Evolutionary conservation across 2,797 vertebrate genomes (phyloP), one percentile per base, ranked within the genome.

Genomic region (Naso thynnoides): DNA sequence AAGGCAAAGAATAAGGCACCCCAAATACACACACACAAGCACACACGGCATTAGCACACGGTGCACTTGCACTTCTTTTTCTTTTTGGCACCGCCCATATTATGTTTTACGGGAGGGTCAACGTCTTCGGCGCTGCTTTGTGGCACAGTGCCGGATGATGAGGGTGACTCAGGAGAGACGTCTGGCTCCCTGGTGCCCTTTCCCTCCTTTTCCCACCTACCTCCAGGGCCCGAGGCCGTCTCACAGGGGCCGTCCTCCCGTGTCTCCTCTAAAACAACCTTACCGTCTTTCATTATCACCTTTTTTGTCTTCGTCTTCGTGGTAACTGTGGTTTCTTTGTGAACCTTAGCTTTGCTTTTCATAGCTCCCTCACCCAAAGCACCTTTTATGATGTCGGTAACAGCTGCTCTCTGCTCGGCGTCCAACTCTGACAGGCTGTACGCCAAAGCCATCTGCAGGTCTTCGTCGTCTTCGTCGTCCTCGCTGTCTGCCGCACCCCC

Each of bases 351-450:
- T 75, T 49, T 58, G 26, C 62, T n/a, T n/a, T n/a, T n/a, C n/a
- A n/a, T n/a, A n/a, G n/a, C n/a, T n/a, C n/a, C 84, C 89, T 80
- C 60, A n/a, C 53, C 88, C 90, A 77, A 86, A 78, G 91, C 95
- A 94, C 42, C 94, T 95, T 93, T 89, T 90, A 95, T 93, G 90
- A 87, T 70, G 91, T 93, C 85, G n/a, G 84, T 65, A 54, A 86
- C 77, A 44, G 90, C 94, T 76, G 95, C 94, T 92, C 79, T 95
- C 93, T 96, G 95, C 92, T 95, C 92, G 83, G 96, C 96, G 18
- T 99, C 98, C 96, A 97, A 95, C 94, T 99, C 98, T 7, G 98
- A 99, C 76, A 99, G 94, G 92, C 98, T 99, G 95, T 94, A 98
- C 38, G 97, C 98, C 96, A 99, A 95, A 76, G 98, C 98, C 88